These are phyloP conservation scores for Drosophila leontia DNA, from an alignment of 1,140 invertebrate species.

Conservation along the genomic window DNA sequence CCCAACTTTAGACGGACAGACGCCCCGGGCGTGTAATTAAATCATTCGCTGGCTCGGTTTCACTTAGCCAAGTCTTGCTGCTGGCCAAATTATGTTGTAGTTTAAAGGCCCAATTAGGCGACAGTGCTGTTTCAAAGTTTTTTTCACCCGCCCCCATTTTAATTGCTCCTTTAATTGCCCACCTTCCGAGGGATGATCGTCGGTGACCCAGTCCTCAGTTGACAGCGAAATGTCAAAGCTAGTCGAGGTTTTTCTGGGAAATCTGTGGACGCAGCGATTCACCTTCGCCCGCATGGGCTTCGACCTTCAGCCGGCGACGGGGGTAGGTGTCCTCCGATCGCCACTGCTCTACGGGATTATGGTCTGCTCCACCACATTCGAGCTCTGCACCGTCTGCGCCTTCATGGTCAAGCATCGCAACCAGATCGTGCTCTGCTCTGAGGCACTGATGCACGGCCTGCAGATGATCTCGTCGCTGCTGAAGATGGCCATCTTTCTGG, in stretches of 20 bases:
- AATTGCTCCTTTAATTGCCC: background rate
- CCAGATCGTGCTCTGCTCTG: conserved; percentile 60
- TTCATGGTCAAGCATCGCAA: conserved; percentile 48
- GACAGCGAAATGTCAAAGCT: conserved; percentile 53
- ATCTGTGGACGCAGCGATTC: conserved; percentile 59
- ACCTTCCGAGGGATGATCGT: background rate
- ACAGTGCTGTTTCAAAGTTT: conserved; percentile 16
- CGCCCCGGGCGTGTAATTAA: conserved; percentile 59
- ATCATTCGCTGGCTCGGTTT: conserved; percentile 51
- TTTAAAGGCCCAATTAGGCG: conserved; percentile 47
- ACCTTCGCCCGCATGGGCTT: conserved; percentile 59
- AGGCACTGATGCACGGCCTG: conserved; percentile 62
- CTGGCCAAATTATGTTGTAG: conserved; percentile 43
- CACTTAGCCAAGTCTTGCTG: conserved; percentile 36
- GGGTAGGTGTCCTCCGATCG: conserved; percentile 13
- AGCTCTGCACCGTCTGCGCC: conserved; percentile 64
- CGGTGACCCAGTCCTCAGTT: conserved; percentile 28
- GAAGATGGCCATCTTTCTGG: conserved; percentile 57
- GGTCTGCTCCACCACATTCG: conserved; percentile 54
- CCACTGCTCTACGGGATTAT: conserved; percentile 46
- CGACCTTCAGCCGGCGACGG: conserved; percentile 14
- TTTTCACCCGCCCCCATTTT: background rate
- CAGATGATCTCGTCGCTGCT: conserved; percentile 65
- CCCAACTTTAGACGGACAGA: conserved; percentile 29
- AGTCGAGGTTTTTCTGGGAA: conserved; percentile 37